phyloP scores from a whole-genome alignment of 2,797 vertebrate genomes.

The Tinamus major region DNA sequence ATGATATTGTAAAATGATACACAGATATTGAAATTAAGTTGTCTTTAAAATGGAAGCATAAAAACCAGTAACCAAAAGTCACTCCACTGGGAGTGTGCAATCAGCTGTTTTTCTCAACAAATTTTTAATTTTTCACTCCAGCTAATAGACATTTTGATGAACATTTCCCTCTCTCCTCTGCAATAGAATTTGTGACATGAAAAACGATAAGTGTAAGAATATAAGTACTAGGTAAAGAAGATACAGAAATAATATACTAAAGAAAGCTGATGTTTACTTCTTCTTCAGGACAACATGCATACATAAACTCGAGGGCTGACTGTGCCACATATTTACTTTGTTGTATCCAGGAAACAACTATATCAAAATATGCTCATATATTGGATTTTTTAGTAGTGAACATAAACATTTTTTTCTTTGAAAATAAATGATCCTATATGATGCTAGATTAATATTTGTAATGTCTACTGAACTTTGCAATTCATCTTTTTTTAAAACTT shows the following conservation, averaged over 20 bases:
- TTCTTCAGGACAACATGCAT: accelerated
- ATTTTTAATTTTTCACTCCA: background rate
- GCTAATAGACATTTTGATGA: background rate
- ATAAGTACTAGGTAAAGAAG: background rate
- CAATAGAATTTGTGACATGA: background rate
- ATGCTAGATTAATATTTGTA: background rate
- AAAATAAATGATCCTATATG: background rate
- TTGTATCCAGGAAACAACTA: background rate
- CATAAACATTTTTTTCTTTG: background rate
- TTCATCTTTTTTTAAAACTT: background rate
- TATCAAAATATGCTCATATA: background rate
- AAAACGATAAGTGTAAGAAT: background rate
- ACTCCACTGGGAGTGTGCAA: background rate
- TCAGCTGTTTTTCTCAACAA: background rate
- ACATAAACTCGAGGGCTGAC: background rate
- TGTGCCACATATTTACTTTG: background rate
- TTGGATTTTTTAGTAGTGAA: background rate
- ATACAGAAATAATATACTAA: background rate
- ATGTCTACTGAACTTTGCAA: background rate
- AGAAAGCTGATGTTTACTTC: background rate
- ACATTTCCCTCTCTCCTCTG: background rate
- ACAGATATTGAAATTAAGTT: background rate
- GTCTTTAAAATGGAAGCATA: constrained; percentile 19
- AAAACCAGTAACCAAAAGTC: background rate
- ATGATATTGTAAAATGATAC: background rate